These are phyloP conservation scores for Peribatodes rhomboidaria DNA, from an alignment of 2,888 invertebrate genomes.

Conservation along the genomic window DNA sequence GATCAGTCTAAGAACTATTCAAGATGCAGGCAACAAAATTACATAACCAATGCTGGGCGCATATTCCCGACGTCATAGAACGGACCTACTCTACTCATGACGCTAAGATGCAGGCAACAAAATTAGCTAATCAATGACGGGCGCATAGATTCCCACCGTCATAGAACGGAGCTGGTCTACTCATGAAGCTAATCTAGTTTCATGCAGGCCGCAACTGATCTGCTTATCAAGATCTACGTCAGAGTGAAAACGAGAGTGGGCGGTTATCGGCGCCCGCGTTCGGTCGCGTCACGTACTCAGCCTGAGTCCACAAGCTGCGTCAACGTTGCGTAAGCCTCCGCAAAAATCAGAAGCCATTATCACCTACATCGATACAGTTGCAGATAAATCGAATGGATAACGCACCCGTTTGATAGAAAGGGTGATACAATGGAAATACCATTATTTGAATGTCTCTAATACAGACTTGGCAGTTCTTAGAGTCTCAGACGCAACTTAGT, in stretches of 20 bases:
- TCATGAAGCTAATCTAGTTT: conserved; percentile 47
- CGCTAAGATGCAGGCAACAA: conserved; percentile 49
- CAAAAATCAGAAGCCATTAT: conserved; percentile 55
- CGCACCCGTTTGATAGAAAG: background rate
- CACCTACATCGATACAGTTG: conserved; percentile 30
- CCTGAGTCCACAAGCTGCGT: conserved; percentile 58
- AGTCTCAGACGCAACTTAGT: background rate
- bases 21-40: conserved; percentile 5
- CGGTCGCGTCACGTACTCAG: conserved; percentile 56
- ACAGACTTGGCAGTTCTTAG: background rate
- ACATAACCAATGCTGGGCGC: conserved; percentile 8
- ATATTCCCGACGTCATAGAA: conserved; percentile 8
- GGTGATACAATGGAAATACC: conserved; percentile 2
- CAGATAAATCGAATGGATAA: conserved; percentile 1
- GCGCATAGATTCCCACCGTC: background rate
- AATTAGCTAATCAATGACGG: conserved; percentile 14
- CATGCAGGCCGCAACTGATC: conserved; percentile 55
- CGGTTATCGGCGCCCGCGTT: conserved; percentile 67
- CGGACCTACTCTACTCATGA: conserved; percentile 21
- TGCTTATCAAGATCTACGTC: conserved; percentile 70
- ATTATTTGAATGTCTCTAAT: background rate
- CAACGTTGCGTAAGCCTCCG: conserved; percentile 61
- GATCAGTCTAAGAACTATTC: conserved; percentile 1
- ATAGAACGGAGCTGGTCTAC: conserved; percentile 19
- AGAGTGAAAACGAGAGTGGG: conserved; percentile 73